Conservation (phyloP, 2,113 vertebrate species). For the Aythya baeri region DNA sequence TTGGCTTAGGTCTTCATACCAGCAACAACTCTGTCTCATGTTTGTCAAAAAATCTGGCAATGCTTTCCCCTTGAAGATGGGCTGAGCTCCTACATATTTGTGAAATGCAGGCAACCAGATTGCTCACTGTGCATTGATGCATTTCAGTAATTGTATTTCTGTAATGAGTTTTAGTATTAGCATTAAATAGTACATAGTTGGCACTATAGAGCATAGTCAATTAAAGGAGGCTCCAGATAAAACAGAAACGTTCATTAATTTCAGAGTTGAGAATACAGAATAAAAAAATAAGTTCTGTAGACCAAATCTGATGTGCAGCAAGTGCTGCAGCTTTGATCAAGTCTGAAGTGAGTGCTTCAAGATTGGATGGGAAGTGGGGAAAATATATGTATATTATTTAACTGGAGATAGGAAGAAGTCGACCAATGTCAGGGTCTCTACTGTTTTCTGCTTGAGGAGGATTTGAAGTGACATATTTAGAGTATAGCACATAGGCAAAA, state of each 20-base stretch:
- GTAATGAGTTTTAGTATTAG: neutral
- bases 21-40: neutral
- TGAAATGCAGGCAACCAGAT: neutral
- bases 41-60: neutral
- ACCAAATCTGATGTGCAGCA: neutral
- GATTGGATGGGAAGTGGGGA: neutral
- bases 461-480: neutral
- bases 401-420: neutral
- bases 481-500: neutral
- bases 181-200: neutral
- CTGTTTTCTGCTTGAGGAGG: neutral
- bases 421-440: neutral
- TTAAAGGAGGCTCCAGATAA: neutral
- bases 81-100: accelerated
- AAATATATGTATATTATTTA: neutral
- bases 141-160: neutral
- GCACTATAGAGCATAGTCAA: neutral
- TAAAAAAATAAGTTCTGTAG: neutral
- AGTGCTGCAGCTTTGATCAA: neutral
- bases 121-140: neutral
- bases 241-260: neutral
- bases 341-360: neutral
- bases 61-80: neutral
- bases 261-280: neutral
- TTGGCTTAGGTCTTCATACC: neutral